Evolutionary conservation across 2,113 vertebrate species (phyloP).

Genomic region (Mustela lutreola): DNA sequence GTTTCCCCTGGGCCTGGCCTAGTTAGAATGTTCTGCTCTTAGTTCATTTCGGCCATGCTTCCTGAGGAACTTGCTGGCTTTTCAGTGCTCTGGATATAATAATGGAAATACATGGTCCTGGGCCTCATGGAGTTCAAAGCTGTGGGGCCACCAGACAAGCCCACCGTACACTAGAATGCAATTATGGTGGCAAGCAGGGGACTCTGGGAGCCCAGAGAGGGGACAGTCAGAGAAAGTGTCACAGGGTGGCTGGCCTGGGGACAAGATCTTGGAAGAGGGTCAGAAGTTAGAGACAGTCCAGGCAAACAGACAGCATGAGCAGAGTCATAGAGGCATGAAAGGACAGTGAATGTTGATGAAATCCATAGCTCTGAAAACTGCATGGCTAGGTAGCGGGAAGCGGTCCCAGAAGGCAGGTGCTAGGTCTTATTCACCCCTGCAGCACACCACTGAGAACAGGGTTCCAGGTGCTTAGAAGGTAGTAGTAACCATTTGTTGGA

Average conservation of each 20-base stretch:
- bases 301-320: not conserved
- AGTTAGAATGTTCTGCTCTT: not conserved
- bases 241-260: no score
- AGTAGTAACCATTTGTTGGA: not conserved
- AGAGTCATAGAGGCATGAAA: not conserved
- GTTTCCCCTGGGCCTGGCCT: not conserved
- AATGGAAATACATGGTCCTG: not conserved
- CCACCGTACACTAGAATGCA: not conserved
- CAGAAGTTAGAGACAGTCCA: not conserved
- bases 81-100: rapidly evolving
- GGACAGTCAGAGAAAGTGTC: not conserved
- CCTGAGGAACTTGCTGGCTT: not conserved
- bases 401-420: not conserved
- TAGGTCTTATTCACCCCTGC: not conserved
- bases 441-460: not conserved
- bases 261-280: not conserved
- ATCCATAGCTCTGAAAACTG: not conserved
- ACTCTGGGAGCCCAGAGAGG: not conserved
- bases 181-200: not conserved
- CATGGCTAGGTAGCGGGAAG: not conserved
- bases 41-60: not conserved
- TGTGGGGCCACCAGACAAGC: not conserved
- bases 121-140: not conserved
- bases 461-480: not conserved
- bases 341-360: not conserved